Percentiles rank a stretch among this genome's conserved stretches.
Conservation (phyloP, 2,797 vertebrate species). For the Chromobotia macracanthus region DNA sequence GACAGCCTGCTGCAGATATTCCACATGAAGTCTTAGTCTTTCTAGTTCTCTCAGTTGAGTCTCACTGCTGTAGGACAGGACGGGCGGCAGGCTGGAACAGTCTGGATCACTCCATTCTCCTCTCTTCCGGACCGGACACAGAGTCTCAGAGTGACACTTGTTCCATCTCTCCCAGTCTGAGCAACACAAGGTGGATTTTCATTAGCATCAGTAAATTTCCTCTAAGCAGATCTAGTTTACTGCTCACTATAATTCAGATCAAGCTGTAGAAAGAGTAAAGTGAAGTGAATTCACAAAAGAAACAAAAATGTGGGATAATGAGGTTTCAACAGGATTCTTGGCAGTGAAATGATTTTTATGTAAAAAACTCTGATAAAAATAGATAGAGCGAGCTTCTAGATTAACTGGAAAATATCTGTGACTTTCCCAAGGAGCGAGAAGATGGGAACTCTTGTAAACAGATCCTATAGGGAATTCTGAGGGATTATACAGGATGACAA, state of each 20-base stretch:
- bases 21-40: constrained; percentile 69
- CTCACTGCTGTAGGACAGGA: constrained; percentile 69
- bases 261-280: no score
- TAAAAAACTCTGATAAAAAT: no score
- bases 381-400: no score
- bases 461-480: neutral
- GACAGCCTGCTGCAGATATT: constrained; percentile 73
- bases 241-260: neutral
- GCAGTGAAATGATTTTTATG: no score
- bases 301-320: no score
- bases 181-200: constrained; percentile 46
- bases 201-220: neutral
- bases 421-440: neutral
- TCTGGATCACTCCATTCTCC: constrained; percentile 47
- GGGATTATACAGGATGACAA: neutral
- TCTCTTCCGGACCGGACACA: constrained; percentile 63
- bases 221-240: neutral
- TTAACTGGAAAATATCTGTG: no score
- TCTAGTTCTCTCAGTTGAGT: constrained; percentile 73
- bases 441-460: neutral
- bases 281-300: no score
- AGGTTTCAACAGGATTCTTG: no score
- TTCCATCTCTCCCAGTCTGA: constrained; percentile 77
- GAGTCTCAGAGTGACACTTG: constrained; percentile 68
- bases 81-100: constrained; percentile 59